Base-by-base conservation (phyloP, 2,797 vertebrate genomes). In the Gymnoscopelus microlampas region DNA sequence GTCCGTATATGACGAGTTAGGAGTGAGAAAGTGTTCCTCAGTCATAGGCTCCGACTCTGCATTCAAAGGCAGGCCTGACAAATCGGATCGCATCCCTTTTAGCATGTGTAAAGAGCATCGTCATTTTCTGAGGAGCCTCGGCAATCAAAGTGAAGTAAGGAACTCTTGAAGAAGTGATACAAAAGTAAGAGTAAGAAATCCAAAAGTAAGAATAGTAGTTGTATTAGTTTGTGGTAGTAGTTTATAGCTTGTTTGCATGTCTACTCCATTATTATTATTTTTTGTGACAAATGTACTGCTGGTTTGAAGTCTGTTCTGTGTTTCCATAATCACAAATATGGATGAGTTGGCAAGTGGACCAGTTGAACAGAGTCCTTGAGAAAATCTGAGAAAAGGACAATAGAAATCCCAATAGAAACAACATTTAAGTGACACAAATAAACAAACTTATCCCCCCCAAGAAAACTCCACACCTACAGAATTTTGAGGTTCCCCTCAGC, bases 121-220 rank as follows among this genome's bases (percentile, higher is more conserved):
- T 76, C 55, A 7, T 74, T 54, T 85, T 85, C 81, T 85, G 84
- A 87, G 86, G 77, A 82, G 80, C 79, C 85, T 87, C 86, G 82
- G 83, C 78, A 81, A 86, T 93, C 92, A 94, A 88, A 91, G 89
- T 92, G 89, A 89, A 81, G 74, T 76, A 64, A 79, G 77, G 76
- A 84, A 83, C 72, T 84, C 59, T 70, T 73, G 69, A 80, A 81
- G 83, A 79, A 80, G 79, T 66, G 77, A 76, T 77, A 81, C 23
- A 79, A 81, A 85, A 84, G 66, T 79, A 67, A 83, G 63, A 84
- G 66, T 79, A 67, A 83, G 63, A 50, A 60, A 51, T 70, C 57
- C 53, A 66, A 78, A 76, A 77, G 55, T 68, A 56, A 74, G 62
- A 87, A 83, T 80, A 83, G 67, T 62, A 78, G 83, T 75, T 73